Evolutionary conservation across 2,888 invertebrate genomes (phyloP), one percentile per base, ranked within the genome.

Genomic region (Spisula solida): DNA sequence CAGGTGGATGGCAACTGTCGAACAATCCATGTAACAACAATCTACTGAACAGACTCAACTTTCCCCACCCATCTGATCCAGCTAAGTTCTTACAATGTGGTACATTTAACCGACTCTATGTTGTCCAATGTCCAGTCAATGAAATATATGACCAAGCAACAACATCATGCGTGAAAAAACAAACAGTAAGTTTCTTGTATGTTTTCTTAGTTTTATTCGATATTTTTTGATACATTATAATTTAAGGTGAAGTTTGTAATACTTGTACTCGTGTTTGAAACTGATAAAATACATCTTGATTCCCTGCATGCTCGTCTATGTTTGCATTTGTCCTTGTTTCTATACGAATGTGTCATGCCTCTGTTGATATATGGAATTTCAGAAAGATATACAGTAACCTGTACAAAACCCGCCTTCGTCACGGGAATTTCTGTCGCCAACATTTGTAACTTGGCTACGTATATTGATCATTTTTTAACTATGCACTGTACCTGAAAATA

Each of bases 31-130:
- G 94, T 75, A 41, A 48, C 20, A 89, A 91, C 82, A 93, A 93
- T 80, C 90, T 89, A 18, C 85, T 81, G 18, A 92, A 90, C 60
- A 85, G 90, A 48, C 89, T 93, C 34, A 93, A 92, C 83, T 94
- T 93, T 87, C 91, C 94, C 25, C 93, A 93, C 85, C 93, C 94
- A 20, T 88, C 84, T 0, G 94, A 94, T 91, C 88, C 60, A 84
- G 90, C 88, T 25, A 94, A 94, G 90, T 95, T 94, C 85, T 85
- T 95, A 48, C 94, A 94, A 88, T 95, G 94, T 82, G 94, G 93
- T 75, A 51, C 91, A 34, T 90, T 90, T 34, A 89, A 89, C 16
- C 86, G 93, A 29, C 92, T 95, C 93, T 95, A 92, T 91, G 91
- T 95, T n/a, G 90, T 94, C 20, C 93, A 94, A 83, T 95, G 94